Percentiles rank a stretch among this genome's conserved stretches.
phyloP scores from a whole-genome alignment of 2,113 vertebrate species.

The Nettapus auritus region DNA sequence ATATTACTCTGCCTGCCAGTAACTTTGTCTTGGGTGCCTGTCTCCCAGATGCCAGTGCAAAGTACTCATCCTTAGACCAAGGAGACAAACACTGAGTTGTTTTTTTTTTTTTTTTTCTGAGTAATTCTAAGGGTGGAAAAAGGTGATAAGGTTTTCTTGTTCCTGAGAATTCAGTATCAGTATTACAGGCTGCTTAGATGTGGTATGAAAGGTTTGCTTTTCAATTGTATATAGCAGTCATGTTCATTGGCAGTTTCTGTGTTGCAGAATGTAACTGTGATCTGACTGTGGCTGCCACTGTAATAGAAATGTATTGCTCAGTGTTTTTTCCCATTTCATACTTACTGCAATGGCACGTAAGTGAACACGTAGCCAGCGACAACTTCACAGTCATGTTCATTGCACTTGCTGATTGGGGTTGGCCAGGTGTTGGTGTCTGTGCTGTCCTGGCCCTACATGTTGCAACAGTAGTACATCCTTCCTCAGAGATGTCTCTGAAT shows the following conservation, averaged over 20 bases:
- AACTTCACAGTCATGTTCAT: not conserved
- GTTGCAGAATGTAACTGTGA: not conserved
- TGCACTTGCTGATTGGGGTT: not conserved
- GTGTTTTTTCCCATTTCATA: not conserved
- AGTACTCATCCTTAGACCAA: rapidly evolving
- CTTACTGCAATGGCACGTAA: not conserved
- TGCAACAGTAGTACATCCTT: not conserved
- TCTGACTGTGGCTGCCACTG: not conserved
- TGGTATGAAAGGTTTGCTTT: not conserved
- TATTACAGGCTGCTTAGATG: not conserved
- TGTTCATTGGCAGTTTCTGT: not conserved
- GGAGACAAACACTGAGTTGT: not conserved
- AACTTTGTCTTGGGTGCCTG: not conserved
- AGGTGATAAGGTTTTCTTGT: not conserved
- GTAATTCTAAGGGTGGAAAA: not conserved
- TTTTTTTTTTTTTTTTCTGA: not conserved
- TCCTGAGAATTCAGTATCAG: rapidly evolving
- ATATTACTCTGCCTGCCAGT: not conserved
- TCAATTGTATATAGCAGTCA: not conserved
- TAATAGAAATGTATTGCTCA: not conserved
- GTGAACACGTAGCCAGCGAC: not conserved
- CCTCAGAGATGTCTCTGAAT: not conserved
- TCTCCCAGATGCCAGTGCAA: rapidly evolving
- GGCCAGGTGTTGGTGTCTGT: not conserved
- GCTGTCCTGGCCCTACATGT: not conserved